Conservation (phyloP, 2,797 vertebrate genomes). For the Leucoraja ocellata region DNA sequence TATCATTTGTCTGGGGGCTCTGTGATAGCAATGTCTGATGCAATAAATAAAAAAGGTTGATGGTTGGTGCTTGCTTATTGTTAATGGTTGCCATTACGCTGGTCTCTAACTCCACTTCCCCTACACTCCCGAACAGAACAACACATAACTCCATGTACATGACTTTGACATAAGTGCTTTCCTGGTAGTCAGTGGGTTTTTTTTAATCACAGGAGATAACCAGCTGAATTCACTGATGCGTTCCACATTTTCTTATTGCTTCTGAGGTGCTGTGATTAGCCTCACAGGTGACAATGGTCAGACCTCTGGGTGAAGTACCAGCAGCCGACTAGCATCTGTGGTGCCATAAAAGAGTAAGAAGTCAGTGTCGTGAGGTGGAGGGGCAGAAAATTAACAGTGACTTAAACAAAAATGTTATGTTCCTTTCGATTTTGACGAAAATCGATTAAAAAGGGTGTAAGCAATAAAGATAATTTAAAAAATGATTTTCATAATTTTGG, state of each 20-base stretch:
- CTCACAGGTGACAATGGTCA: background rate
- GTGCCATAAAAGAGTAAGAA: background rate
- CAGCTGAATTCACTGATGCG: background rate
- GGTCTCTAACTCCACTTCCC: too few relatives aligned
- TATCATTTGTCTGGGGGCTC: too few relatives aligned
- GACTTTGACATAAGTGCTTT: background rate
- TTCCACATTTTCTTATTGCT: background rate
- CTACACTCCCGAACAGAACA: background rate
- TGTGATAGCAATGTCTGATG: too few relatives aligned
- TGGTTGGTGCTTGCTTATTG: too few relatives aligned
- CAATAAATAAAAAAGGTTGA: too few relatives aligned
- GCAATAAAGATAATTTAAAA: background rate
- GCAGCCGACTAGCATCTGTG: background rate
- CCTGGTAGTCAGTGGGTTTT: background rate
- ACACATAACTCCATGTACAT: background rate
- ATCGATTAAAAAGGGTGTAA: background rate
- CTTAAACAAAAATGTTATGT: background rate
- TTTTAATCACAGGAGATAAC: background rate
- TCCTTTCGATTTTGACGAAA: background rate
- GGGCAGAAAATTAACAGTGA: background rate
- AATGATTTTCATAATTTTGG: background rate
- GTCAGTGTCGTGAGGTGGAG: background rate
- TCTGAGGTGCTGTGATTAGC: background rate
- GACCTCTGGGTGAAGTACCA: background rate
- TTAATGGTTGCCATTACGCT: too few relatives aligned